Percentiles rank a stretch among this genome's conserved stretches.
phyloP scores from a whole-genome alignment of 1,140 invertebrate genomes.

The Drosophila malerkotliana region DNA sequence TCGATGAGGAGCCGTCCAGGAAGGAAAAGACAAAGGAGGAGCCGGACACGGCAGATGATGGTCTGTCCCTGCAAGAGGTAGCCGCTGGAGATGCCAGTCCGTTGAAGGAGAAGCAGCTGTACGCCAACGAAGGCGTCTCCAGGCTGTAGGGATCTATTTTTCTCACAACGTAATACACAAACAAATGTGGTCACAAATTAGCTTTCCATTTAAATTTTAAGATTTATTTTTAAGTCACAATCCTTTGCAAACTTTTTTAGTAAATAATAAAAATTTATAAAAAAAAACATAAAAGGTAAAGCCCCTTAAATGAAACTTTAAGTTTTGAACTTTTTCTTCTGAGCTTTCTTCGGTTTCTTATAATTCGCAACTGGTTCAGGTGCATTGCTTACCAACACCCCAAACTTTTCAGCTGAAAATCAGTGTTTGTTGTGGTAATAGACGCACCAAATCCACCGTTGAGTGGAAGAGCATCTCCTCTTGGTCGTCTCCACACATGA shows the following conservation, averaged over 20 bases:
- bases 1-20: constrained; percentile 28
- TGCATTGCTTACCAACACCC: too few relatives aligned
- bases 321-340: constrained; percentile 26
- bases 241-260: too few relatives aligned
- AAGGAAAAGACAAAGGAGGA: background rate
- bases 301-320: too few relatives aligned
- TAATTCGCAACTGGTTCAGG: too few relatives aligned
- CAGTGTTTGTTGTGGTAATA: background rate
- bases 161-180: background rate
- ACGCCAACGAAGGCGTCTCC: constrained; percentile 72
- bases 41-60: constrained; percentile 2
- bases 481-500: too few relatives aligned
- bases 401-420: too few relatives aligned
- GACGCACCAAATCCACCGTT: constrained; percentile 2
- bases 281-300: too few relatives aligned
- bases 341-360: background rate
- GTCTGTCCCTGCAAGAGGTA: constrained; percentile 23
- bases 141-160: constrained; percentile 43
- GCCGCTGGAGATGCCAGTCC: background rate
- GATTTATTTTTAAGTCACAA: background rate
- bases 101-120: constrained; percentile 38
- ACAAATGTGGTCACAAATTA: background rate
- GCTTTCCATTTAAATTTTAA: background rate
- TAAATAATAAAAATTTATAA: too few relatives aligned
- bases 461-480: too few relatives aligned